These are phyloP conservation scores for Meriones psammophilus DNA, from an alignment of 2,797 vertebrate species.

Conservation along the genomic window DNA sequence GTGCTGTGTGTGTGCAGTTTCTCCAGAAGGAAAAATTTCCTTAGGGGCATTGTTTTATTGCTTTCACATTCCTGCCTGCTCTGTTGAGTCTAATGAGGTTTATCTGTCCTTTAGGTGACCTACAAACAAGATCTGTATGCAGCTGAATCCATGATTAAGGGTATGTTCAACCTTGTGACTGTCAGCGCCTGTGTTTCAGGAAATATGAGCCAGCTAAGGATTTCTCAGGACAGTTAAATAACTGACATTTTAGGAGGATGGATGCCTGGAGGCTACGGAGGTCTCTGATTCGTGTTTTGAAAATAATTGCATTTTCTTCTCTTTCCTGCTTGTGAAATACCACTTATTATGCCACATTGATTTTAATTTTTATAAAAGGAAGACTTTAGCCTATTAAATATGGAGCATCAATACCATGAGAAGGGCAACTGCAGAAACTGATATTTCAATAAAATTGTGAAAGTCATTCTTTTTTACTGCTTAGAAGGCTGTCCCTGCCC, in stretches of 20 bases:
- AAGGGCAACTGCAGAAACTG: slow-evolving; percentile 19
- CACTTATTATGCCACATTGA: slow-evolving; percentile 52
- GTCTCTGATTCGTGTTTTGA: slow-evolving; percentile 73
- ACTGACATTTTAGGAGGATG: slow-evolving; percentile 71
- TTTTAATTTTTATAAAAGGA: slow-evolving; percentile 71
- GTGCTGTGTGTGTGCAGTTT: slow-evolving; percentile 81
- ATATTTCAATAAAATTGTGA: slow-evolving; percentile 44
- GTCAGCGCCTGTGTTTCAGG: slow-evolving; percentile 79
- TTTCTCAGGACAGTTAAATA: slow-evolving; percentile 76
- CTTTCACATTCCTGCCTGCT: slow-evolving; percentile 86
- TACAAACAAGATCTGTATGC: slow-evolving; percentile 97
- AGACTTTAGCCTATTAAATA: slow-evolving; percentile 62
- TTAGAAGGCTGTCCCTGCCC: neutral
- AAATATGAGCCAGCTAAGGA: slow-evolving; percentile 73
- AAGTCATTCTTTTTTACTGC: slow-evolving; percentile 11
- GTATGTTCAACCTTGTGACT: slow-evolving; percentile 89
- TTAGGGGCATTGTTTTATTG: slow-evolving; percentile 84
- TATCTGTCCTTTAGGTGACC: slow-evolving; percentile 94
- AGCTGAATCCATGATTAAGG: slow-evolving; percentile 97
- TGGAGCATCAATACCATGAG: neutral
- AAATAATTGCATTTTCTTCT: slow-evolving; percentile 72
- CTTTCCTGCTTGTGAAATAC: slow-evolving; percentile 73
- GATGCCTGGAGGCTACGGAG: slow-evolving; percentile 77
- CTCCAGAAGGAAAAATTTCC: slow-evolving; percentile 83
- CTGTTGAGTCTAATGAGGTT: slow-evolving; percentile 87